A percentile compares a stretch with the other conserved stretches of the same genome.
phyloP scores from a whole-genome alignment of 2,888 invertebrate genomes.

The Drosophila paracracens region DNA sequence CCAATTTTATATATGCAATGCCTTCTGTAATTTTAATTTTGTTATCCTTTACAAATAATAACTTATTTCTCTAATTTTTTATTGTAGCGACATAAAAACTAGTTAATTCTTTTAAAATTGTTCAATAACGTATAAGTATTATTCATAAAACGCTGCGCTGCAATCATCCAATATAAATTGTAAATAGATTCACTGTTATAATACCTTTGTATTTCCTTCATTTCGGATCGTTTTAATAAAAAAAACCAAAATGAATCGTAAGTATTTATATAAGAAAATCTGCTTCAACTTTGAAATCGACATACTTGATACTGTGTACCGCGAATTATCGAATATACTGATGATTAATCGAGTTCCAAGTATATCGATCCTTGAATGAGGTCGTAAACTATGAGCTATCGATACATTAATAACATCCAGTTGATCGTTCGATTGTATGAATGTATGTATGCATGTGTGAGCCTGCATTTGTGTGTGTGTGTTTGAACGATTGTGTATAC shows the following conservation, averaged over 20 bases:
- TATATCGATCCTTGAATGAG: slow-evolving; percentile 26
- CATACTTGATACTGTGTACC: background rate
- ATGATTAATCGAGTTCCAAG: background rate
- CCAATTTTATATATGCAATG: slow-evolving; percentile 71
- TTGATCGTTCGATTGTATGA: slow-evolving; percentile 26
- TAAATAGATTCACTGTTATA: slow-evolving; percentile 59
- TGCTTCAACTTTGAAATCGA: background rate
- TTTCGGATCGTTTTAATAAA: slow-evolving; percentile 1
- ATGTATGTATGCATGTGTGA: slow-evolving; percentile 1
- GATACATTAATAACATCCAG: slow-evolving; percentile 26
- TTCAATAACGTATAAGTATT: slow-evolving; percentile 61
- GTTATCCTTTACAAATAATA: slow-evolving; percentile 81
- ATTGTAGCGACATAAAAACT: slow-evolving; percentile 57
- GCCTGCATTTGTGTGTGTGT: slow-evolving; percentile 25
- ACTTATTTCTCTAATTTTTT: slow-evolving; percentile 78
- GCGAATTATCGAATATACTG: background rate
- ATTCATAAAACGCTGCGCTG: slow-evolving; percentile 58
- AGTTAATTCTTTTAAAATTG: slow-evolving; percentile 57
- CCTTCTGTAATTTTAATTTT: slow-evolving; percentile 70
- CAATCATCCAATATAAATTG: slow-evolving; percentile 62
- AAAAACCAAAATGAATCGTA: slow-evolving; percentile 4
- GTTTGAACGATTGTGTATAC: slow-evolving; percentile 46
- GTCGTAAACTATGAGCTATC: slow-evolving; percentile 14
- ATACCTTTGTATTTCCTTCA: slow-evolving; percentile 46
- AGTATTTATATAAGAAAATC: slow-evolving; percentile 1